Percentiles rank a stretch among this genome's conserved stretches.
phyloP scores from a whole-genome alignment of 2,113 vertebrate species.

The Otocyon megalotis region DNA sequence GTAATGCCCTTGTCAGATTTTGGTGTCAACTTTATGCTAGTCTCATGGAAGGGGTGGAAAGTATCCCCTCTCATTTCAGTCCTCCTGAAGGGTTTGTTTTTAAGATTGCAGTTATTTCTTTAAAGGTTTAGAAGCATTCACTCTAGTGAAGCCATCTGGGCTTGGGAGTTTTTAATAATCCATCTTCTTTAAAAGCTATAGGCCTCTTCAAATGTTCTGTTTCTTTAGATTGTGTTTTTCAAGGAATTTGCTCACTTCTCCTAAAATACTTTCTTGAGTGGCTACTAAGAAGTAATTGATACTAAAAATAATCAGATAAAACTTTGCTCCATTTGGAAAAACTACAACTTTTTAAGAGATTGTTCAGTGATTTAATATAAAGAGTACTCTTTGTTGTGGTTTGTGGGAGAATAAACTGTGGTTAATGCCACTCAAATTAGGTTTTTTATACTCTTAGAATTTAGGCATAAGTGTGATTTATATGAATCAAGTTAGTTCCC shows the following conservation, averaged over 20 bases:
- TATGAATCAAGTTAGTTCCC: background rate
- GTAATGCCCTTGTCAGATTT: background rate
- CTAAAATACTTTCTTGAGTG: background rate
- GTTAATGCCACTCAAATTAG: background rate
- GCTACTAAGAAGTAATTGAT: background rate
- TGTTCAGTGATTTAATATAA: background rate
- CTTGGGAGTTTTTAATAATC: background rate
- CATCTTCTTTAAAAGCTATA: background rate
- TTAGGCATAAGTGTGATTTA: background rate
- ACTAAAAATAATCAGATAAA: background rate
- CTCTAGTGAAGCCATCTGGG: background rate
- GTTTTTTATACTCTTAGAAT: background rate
- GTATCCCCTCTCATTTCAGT: background rate
- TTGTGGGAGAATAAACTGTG: background rate
- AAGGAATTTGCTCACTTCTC: background rate
- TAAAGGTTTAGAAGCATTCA: background rate
- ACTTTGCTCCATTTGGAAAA: background rate
- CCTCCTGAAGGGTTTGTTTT: background rate
- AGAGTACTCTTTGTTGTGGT: background rate
- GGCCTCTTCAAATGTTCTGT: background rate
- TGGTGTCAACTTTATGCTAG: background rate
- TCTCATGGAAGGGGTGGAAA: background rate
- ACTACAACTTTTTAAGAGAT: background rate
- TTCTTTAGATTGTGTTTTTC: slow-evolving; percentile 10
- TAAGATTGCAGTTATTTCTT: background rate